Evolutionary conservation across 2,797 vertebrate species (phyloP), one percentile per base, ranked within the genome.

Genomic region (Gadopsis marmoratus): DNA sequence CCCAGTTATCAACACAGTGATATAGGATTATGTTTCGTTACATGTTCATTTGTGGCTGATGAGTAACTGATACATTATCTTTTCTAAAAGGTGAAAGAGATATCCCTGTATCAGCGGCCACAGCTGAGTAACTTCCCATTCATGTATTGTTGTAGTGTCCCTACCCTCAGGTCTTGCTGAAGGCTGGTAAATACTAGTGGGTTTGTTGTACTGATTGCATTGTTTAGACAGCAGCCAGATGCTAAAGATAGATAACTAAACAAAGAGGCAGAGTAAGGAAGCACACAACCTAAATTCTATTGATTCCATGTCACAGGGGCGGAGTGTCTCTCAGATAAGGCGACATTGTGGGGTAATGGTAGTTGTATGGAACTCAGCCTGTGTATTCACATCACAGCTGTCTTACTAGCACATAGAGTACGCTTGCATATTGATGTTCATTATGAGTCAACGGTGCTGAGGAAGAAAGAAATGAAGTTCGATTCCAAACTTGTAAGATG

Each of bases 61-160:
- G 68, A 82, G 59, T 71, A 79, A 80, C 71, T 74, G 86, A 85
- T 83, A 74, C 66, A 69, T 81, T 76, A 66, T 86, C 53, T 81
- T 59, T 65, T 50, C 71, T 65, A 26, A 80, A 88, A 74, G 85
- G 80, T 86, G 74, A 89, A 71, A 64, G 76, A 77, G 79, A 82
- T 81, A 75, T 71, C n/a, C 60, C 80, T 76, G 54, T 92, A 88
- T 92, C 91, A 84, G 87, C 31, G 12, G 66, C 76, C 63, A 67
- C 91, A 93, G 91, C 88, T 88, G 86, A 91, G 80, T 86, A 88
- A 90, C 89, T 86, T 92, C 86, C 82, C 85, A 90, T 92, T 92
- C 88, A 92, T 81, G 89, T 64, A 91, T 91, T 91, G 89, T 93
- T 78, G 76, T 81, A 53, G 61, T 19, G 81, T 84, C 72, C 76